Base-by-base conservation (phyloP, 2,888 invertebrate species). In the Lepas anatifera region DNA sequence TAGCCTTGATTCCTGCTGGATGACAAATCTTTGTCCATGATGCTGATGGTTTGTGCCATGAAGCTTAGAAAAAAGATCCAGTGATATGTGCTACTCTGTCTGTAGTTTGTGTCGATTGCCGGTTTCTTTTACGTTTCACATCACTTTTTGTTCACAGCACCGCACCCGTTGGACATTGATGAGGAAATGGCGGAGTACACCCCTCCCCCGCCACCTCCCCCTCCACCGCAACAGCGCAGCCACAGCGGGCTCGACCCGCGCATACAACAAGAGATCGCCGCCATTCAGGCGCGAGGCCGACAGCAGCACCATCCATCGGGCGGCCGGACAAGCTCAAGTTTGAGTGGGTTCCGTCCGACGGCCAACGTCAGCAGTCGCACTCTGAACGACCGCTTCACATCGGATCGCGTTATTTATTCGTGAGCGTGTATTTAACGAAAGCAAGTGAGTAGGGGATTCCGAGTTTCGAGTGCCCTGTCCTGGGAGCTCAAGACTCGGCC, bases 201-300 rank as follows among this genome's bases (percentile, higher is more conserved):
- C 2, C 58, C 58, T 16, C 58, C 58, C 1, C 58, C 35, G 7
- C 58, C 32, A 7, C 58, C 58, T 0, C 29, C 52, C n/a, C 58
- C 58, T 11, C 58, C 58, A 16, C 39, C 39, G 13, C 66, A n/a
- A 29, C n/a, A n/a, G n/a, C n/a, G n/a, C n/a, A 39, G 13, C 16
- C 13, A 25, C 13, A 6, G n/a, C n/a, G 39, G 25, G 1, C 66
- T 66, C 25, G 39, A 66, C 25, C 66, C 66, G 11, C 66, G 66
- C 41, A 66, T 66, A 11, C 66, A 66, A 39, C 66, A 66, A 39
- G 66, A 66, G 39, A 66, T 66, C n/a, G 66, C 66, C 25, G 39
- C 66, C 66, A 66, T 66, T 8, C 66, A 66, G 27, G 39, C 39
- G 25, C 39, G 66, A 11, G 66, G 66, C 37, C 66, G 66, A n/a